Conservation (phyloP, 2,113 vertebrate species). For the Tachycineta bicolor region DNA sequence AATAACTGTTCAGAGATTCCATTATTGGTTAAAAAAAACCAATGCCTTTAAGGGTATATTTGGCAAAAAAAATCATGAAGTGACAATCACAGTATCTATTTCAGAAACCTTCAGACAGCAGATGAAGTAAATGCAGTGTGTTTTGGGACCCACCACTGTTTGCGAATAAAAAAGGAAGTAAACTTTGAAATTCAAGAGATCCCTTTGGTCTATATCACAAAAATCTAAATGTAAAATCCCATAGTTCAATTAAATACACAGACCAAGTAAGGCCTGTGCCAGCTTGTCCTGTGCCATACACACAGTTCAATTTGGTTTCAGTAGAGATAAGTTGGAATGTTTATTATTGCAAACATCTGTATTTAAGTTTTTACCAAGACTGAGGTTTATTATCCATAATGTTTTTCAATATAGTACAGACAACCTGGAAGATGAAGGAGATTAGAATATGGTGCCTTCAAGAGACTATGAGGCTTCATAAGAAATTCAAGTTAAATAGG, state of each 20-base stretch:
- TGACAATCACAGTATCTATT: neutral
- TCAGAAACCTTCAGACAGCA: neutral
- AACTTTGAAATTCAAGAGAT: neutral
- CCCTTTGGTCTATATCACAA: neutral
- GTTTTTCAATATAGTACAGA: neutral
- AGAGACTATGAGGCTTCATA: neutral
- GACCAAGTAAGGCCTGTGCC: neutral
- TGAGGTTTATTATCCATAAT: neutral
- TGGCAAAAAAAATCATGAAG: neutral
- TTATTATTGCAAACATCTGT: neutral
- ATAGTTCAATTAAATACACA: neutral
- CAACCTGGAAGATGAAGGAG: neutral
- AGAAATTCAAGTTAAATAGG: constrained; percentile 30
- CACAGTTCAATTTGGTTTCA: neutral
- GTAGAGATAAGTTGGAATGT: neutral
- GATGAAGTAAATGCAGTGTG: neutral
- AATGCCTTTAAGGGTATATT: neutral
- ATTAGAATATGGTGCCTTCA: neutral
- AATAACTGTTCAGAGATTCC: neutral
- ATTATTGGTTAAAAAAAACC: neutral
- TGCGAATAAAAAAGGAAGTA: neutral
- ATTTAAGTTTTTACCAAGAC: neutral
- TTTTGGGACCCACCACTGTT: neutral
- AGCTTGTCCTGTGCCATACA: neutral
- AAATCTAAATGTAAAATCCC: neutral